Base-by-base conservation (phyloP, 2,113 vertebrate genomes). In the Recurvirostra avosetta region DNA sequence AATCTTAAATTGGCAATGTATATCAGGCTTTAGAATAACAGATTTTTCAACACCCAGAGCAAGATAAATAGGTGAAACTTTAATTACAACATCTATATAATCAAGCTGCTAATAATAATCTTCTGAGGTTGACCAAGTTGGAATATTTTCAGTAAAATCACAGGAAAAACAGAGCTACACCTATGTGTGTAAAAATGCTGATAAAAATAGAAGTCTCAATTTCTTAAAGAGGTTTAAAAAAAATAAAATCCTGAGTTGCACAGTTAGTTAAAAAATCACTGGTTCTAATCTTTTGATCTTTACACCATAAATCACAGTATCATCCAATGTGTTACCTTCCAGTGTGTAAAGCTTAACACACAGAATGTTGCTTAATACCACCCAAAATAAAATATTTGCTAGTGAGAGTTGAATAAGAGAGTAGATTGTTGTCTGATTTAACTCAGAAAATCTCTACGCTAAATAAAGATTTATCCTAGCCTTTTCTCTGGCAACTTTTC, bases 401-500 rank as follows among this genome's bases (percentile, higher is more conserved):
- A 34, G 34, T 67, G n/a, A 83, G 53, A 11, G 45, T 56, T 79
- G 79, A 95, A 81, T 73, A 56, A 68, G 94, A 89, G 89, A 61
- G 15, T 43, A 38, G 10, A 38, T 65, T 40, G 19, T 90, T 92
- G 30, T 80, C 61, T 74, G 13, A 83, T 96, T 55, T 96, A 88
- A 94, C 76, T 87, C 34, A 56, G 68, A 92, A 82, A 91, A 90
- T 8, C n/a, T 53, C 50, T 49, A 9, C 40, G 61, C 66, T 88
- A 90, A 94, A 73, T 34, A 52, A 74, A 76, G 20, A 8, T 83
- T n/a, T 93, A 15, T 65, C 47, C 67, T 82, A 61, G 53, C 65
- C 36, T 93, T 90, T 87, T 78, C 32, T 79, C 40, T 92, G 91
- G 55, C 76, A 92, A 41, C 53, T 90, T 96, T 96, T 94, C 67